Conservation (phyloP, 2,888 invertebrate genomes). For the Enchytraeus crypticus region DNA sequence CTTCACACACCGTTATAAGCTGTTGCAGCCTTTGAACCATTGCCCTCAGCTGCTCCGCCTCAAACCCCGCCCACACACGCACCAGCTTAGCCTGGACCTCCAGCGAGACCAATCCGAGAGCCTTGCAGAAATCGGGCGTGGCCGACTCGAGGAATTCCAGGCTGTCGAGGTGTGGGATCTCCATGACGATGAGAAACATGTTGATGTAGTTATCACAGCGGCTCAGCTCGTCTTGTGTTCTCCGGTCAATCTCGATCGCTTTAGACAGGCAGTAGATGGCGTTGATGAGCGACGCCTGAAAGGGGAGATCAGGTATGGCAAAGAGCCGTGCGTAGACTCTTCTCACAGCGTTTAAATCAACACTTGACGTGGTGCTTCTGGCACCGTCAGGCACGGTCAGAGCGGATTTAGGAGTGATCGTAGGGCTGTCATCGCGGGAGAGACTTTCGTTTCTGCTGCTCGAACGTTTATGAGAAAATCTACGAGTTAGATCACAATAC, state of each 20-base stretch:
- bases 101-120: conserved; percentile 64
- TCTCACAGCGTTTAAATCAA: conserved; percentile 55
- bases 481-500: too few relatives aligned
- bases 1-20: conserved; percentile 67
- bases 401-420: conserved; percentile 10
- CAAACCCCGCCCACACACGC: conserved; percentile 63
- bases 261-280: conserved; percentile 66
- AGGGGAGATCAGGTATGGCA: conserved; percentile 48
- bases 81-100: conserved; percentile 71
- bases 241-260: conserved; percentile 63
- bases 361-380: too few relatives aligned
- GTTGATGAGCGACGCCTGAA: conserved; percentile 64
- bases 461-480: too few relatives aligned
- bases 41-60: conserved; percentile 25
- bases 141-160: conserved; percentile 74
- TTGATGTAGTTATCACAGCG: conserved; percentile 53
- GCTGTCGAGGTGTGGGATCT: conserved; percentile 58
- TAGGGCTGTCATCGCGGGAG: neutral
- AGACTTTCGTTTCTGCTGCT: neutral
- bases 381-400: too few relatives aligned
- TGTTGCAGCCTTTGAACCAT: conserved; percentile 61
- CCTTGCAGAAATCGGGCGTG: conserved; percentile 63
- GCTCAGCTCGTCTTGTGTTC: conserved; percentile 51
- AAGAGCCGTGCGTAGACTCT: conserved; percentile 59
- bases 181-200: conserved; percentile 66